Percentiles rank a stretch among this genome's conserved stretches.
These are phyloP conservation scores for Toxostoma redivivum DNA, from an alignment of 2,113 vertebrate genomes.

Conservation along the genomic window DNA sequence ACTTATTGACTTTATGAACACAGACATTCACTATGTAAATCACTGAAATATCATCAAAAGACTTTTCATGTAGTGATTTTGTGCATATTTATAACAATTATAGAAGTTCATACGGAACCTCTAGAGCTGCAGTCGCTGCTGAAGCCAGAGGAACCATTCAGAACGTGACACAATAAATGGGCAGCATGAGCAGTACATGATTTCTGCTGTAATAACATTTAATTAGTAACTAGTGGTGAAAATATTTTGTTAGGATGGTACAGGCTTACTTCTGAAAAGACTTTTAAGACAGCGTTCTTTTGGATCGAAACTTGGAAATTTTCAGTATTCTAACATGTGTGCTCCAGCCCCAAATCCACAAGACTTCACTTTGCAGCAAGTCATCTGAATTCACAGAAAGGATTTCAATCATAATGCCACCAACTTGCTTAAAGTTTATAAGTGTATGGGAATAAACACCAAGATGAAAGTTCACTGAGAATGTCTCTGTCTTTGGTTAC, in stretches of 20 bases:
- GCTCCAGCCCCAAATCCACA: neutral
- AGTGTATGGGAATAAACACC: neutral
- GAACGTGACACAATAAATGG: neutral
- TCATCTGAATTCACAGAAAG: neutral
- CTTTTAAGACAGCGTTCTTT: neutral
- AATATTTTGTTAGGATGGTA: neutral
- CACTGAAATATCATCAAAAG: neutral
- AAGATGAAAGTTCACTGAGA: neutral
- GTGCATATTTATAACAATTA: neutral
- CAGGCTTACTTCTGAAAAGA: neutral
- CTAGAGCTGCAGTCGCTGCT: neutral
- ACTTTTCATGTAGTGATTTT: neutral
- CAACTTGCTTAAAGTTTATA: neutral
- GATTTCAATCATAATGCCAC: neutral
- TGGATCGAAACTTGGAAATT: neutral
- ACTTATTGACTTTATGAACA: neutral
- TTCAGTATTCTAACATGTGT: neutral
- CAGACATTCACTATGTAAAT: neutral
- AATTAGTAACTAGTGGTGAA: neutral
- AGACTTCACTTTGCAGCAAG: neutral
- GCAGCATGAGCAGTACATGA: neutral
- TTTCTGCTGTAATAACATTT: neutral
- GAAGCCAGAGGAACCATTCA: neutral
- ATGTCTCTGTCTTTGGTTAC: neutral
- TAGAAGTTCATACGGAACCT: neutral